phyloP scores from a whole-genome alignment of 1,140 invertebrate genomes.

The Tetramorium simillimum region DNA sequence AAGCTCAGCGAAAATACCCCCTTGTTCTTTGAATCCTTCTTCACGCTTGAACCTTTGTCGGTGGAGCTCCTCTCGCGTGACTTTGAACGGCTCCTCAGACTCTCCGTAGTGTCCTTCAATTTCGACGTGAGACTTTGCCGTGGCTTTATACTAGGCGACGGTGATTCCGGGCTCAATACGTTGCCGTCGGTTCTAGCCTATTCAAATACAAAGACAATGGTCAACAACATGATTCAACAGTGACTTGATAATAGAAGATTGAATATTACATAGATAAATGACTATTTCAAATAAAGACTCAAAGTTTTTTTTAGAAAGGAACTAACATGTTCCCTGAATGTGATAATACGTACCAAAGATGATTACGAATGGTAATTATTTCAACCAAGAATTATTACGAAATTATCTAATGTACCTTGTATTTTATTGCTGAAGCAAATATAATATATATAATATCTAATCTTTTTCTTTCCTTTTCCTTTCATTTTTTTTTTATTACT shows the following conservation, averaged over 20 bases:
- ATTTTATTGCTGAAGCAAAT: constrained; percentile 44
- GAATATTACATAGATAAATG: background rate
- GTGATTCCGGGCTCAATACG: constrained; percentile 89
- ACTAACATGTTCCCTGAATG: background rate
- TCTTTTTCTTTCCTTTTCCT: constrained; percentile 1
- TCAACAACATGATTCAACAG: background rate
- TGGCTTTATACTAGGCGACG: constrained; percentile 83
- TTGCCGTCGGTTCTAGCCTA: constrained; percentile 79
- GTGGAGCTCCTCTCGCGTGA: constrained; percentile 77
- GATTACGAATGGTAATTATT: background rate
- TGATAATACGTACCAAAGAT: background rate
- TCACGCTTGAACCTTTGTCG: constrained; percentile 78
- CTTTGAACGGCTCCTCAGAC: constrained; percentile 80
- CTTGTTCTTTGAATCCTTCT: constrained; percentile 84
- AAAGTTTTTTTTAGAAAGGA: background rate
- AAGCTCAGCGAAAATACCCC: constrained; percentile 84
- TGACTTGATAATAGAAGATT: background rate
- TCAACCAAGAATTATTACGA: background rate
- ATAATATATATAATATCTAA: constrained; percentile 1
- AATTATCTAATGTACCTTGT: background rate
- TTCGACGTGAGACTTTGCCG: constrained; percentile 82
- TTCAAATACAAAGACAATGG: constrained; percentile 51
- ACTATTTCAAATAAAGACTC: background rate
- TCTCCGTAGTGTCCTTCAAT: constrained; percentile 82
- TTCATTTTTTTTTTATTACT: background rate